phyloP scores from a whole-genome alignment of 2,888 invertebrate species.

The Torymus auratus region DNA sequence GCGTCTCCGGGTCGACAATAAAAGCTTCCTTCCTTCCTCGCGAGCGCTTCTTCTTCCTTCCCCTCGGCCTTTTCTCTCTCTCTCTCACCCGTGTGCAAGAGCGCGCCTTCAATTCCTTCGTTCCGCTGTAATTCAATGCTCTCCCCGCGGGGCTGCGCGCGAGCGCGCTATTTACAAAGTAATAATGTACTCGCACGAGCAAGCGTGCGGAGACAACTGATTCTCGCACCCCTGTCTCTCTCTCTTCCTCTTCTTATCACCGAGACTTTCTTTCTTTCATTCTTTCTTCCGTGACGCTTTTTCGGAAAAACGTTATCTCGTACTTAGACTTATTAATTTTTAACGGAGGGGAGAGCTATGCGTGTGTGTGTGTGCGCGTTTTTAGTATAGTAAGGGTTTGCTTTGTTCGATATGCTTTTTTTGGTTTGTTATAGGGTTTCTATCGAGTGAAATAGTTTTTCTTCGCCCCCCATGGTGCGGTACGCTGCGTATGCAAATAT shows the following conservation, averaged over 20 bases:
- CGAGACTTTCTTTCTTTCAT: not conserved
- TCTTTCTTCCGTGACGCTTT: not conserved
- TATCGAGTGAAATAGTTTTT: too few relatives aligned
- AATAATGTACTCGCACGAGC: conserved; percentile 30
- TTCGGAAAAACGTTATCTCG: not conserved
- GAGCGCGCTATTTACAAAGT: conserved; percentile 34
- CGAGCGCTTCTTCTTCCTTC: conserved; percentile 12
- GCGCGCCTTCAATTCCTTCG: conserved; percentile 30
- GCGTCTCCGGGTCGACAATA: conserved; percentile 51
- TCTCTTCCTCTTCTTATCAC: not conserved
- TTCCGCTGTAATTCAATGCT: conserved; percentile 29
- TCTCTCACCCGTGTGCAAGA: not conserved
- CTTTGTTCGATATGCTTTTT: too few relatives aligned
- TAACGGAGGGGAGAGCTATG: too few relatives aligned
- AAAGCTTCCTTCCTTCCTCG: conserved; percentile 41
- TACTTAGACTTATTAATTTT: not conserved
- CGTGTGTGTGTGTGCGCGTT: too few relatives aligned
- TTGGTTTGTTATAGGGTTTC: too few relatives aligned
- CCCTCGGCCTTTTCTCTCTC: conserved; percentile 12
- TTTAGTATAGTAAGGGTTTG: too few relatives aligned
- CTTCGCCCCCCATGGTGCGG: too few relatives aligned
- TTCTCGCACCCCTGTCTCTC: not conserved
- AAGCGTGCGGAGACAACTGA: conserved; percentile 10
- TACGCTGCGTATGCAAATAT: too few relatives aligned
- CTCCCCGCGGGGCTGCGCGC: conserved; percentile 19